Percentiles rank a stretch among this genome's conserved stretches.
These are phyloP conservation scores for Aquatica leii DNA, from an alignment of 2,888 invertebrate genomes.

Conservation along the genomic window DNA sequence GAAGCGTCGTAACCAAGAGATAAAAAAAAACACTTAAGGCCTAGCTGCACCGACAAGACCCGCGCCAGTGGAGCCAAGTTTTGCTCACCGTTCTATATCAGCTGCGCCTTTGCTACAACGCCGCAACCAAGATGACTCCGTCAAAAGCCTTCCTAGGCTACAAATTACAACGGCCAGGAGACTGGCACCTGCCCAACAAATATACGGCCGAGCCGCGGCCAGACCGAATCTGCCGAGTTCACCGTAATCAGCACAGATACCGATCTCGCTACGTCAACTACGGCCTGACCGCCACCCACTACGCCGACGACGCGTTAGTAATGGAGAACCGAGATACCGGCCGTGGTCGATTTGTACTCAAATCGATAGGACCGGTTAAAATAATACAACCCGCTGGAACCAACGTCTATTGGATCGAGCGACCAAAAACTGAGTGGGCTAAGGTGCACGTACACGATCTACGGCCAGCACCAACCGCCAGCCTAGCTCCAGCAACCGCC, in stretches of 20 bases:
- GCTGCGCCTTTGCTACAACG: neutral
- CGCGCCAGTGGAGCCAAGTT: constrained; percentile 19
- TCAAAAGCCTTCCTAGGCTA: neutral
- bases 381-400: neutral
- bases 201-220: neutral
- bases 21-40: constrained; percentile 40
- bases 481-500: no score
- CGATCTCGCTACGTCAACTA: neutral
- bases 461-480: neutral
- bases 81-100: constrained; percentile 16
- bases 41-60: constrained; percentile 1
- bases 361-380: neutral
- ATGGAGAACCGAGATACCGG: neutral
- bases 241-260: neutral
- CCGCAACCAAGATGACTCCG: neutral
- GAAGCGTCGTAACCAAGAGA: constrained; percentile 43
- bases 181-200: neutral
- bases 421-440: neutral
- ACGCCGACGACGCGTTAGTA: neutral
- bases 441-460: neutral
- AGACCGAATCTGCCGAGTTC: neutral
- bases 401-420: neutral
- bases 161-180: neutral
- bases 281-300: neutral
- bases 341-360: neutral